These are phyloP conservation scores for Saturnia japonica DNA, from an alignment of 2,888 invertebrate species.

Conservation along the genomic window DNA sequence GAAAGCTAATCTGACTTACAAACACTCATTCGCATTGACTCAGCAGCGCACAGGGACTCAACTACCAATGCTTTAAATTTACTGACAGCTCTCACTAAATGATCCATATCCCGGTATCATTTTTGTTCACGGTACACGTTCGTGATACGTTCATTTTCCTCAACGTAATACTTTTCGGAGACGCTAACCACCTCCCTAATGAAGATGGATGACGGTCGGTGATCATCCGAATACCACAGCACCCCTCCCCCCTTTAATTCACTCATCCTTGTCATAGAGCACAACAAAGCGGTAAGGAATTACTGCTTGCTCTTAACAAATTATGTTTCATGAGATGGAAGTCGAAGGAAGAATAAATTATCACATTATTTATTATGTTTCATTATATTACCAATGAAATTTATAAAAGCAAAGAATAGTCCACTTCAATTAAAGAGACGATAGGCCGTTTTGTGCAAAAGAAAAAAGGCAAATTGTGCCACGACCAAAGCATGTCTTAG, in stretches of 20 bases:
- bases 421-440: neutral
- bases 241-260: constrained; percentile 16
- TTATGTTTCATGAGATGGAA: neutral
- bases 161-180: constrained; percentile 13
- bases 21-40: neutral
- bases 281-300: constrained; percentile 4
- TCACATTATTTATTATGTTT: neutral
- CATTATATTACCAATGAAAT: neutral
- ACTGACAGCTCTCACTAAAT: neutral
- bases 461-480: neutral
- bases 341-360: neutral
- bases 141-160: constrained; percentile 3
- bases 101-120: constrained; percentile 6
- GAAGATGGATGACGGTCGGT: constrained; percentile 36
- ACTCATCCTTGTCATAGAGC: constrained; percentile 13
- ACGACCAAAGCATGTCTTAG: neutral
- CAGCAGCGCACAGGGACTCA: neutral
- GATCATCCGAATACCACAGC: constrained; percentile 30
- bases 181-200: constrained; percentile 26
- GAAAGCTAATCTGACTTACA: neutral
- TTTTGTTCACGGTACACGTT: neutral
- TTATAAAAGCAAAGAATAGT: too few species aligned
- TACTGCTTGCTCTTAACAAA: constrained; percentile 6
- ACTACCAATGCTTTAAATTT: neutral
- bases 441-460: neutral